Evolutionary conservation across 2,113 vertebrate species (phyloP).

Genomic region (Muscicapa adusta): DNA sequence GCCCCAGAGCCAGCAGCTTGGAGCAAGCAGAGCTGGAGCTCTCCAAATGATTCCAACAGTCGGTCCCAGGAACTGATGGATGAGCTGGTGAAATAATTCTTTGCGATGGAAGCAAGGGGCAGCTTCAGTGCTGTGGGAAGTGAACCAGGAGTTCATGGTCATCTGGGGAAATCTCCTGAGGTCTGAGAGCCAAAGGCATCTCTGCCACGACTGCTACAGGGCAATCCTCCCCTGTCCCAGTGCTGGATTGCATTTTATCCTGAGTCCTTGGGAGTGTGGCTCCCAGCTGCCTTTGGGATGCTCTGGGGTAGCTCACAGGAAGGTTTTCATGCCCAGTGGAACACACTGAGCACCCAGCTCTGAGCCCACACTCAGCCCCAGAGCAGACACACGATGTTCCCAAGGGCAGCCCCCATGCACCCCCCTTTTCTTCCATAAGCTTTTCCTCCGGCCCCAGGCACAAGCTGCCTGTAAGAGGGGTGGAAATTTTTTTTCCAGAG

Average conservation of each 20-base stretch:
- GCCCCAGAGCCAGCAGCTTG: background rate
- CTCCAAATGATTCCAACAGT: background rate
- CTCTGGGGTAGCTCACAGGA: background rate
- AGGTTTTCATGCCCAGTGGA: background rate
- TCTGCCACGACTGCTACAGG: background rate
- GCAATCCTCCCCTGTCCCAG: background rate
- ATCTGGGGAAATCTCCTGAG: background rate
- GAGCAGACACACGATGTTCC: too few species aligned
- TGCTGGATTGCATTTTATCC: background rate
- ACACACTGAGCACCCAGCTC: background rate
- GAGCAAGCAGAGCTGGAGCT: background rate
- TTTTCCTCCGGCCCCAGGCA: background rate
- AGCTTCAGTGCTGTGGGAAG: background rate
- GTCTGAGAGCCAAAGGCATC: background rate
- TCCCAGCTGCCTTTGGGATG: background rate
- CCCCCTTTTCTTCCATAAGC: background rate
- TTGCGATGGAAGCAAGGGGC: background rate
- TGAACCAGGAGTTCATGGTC: background rate
- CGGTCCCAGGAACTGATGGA: background rate
- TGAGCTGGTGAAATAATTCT: background rate
- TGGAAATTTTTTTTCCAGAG: background rate
- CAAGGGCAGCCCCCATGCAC: background rate
- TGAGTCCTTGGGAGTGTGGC: fast-evolving
- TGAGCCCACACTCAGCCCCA: background rate
- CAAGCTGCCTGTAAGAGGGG: background rate